Evolutionary conservation across 1,140 invertebrate genomes (phyloP), one percentile per base, ranked within the genome.

Genomic region (Globodera rostochiensis): DNA sequence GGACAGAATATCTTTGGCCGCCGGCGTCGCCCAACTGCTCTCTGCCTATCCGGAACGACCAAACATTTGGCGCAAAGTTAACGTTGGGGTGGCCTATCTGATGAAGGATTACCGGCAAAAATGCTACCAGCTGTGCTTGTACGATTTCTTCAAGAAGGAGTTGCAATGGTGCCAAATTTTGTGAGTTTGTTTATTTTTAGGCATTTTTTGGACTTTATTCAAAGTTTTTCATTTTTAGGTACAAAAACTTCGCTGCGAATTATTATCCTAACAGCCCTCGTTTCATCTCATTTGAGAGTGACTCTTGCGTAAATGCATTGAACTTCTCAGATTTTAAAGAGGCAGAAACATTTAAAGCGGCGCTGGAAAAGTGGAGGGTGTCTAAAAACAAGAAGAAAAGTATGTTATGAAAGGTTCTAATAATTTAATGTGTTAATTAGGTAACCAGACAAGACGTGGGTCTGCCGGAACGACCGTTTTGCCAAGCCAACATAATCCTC

Each of bases 241-340:
- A 82, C 25, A 57, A 83, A 15, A 36, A 83, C 21, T 83, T 83
- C 13, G 50, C 67, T 47, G 82, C 83, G 6, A 84, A 83, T 57
- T 60, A 36, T 70, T 83, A 83, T 25, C 36, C 83, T n/a, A 84
- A 84, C 9, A 84, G 82, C 79, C 82, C 82, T 15, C 64, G 75
- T 25, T 46, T 83, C 36, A 50, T 84, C 9, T 19, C 71, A 13
- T 83, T 83, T 79, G 82, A 83, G 64, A 70, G 82, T 53, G 82
- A 83, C 50, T 15, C 53, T 1, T 84, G 73, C 67, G 50, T 74
- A 15, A 83, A 84, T 80, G 82, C 46, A 6, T 25, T 83, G 13
- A 83, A 67, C n/a, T 83, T 83, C 67, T 49, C 82, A 15, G 82
- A 83, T 71, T 74, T 53, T 36, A 73, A 71, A n/a, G 82, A 83